Evolutionary conservation across 2,888 invertebrate species (phyloP), one percentile per base, ranked within the genome.

Genomic region (Machimus rusticus): DNA sequence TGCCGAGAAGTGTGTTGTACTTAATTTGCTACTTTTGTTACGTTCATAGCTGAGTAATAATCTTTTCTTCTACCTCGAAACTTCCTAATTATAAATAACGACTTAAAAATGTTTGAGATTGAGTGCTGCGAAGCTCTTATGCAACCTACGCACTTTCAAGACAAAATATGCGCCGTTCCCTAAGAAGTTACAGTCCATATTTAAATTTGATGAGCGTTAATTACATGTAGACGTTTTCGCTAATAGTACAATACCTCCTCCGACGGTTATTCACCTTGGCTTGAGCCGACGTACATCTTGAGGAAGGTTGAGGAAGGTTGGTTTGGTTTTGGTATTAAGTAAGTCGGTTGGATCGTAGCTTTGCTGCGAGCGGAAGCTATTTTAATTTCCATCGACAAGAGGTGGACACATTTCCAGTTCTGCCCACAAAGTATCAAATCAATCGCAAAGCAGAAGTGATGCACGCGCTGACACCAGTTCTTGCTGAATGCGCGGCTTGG

Each of bases 331-430:
- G 28, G 28, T 28, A 28, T 28, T 28, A 28, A 34, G 0, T 34
- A 5, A n/a, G 34, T 23, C n/a, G n/a, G 19, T 6, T 55, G 55
- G n/a, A 19, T 19, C 55, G 12, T 28, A 66, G 1, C 66, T 12
- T 28, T n/a, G n/a, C 51, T 51, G 28, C 19, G 66, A 78, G 43
- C 78, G 43, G 78, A 78, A 78, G 78, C 78, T 23, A 39, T 37
- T 78, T 39, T 78, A 78, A 78, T 39, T 78, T 8, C 14, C 43
- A 43, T 43, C 39, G 78, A 78, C 78, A 78, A 43, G 43, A 78
- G 16, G 78, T 37, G 23, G 78, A 78, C 66, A 78, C 43, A 43
- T 78, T 78, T 78, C 39, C 43, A 78, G 23, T 78, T 78, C 78
- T 43, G n/a, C 23, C 78, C 76, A 76, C 76, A 37, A 66, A 28